These are phyloP conservation scores for Pantherophis vulpinus DNA, from an alignment of 2,797 vertebrate genomes.

Conservation along the genomic window DNA sequence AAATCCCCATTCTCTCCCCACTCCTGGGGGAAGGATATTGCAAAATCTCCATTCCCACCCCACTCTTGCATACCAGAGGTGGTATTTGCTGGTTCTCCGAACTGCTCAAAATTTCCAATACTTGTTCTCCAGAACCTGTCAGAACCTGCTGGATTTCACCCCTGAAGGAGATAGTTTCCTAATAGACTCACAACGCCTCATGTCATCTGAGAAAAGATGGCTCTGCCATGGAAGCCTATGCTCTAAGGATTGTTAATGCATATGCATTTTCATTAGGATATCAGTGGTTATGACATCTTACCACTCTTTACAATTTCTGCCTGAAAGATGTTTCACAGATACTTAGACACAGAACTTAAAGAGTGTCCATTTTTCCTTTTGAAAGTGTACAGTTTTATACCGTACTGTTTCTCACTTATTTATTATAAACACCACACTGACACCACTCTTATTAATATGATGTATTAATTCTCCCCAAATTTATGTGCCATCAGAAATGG, in stretches of 20 bases:
- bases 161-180: background rate
- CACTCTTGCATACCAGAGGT: too few relatives aligned
- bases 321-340: background rate
- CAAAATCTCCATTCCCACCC: too few relatives aligned
- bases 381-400: background rate
- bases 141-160: too few relatives aligned
- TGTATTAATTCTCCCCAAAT: background rate
- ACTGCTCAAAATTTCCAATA: too few relatives aligned
- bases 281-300: background rate
- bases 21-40: too few relatives aligned
- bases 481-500: background rate
- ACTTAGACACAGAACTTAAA: background rate
- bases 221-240: background rate
- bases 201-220: rapidly evolving
- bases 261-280: background rate
- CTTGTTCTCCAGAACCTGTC: too few relatives aligned
- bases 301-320: background rate
- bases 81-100: too few relatives aligned
- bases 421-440: background rate
- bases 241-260: background rate
- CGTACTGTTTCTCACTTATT: background rate
- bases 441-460: background rate
- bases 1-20: too few relatives aligned
- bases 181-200: rapidly evolving
- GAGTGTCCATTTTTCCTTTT: background rate